Percentiles rank a stretch among this genome's conserved stretches.
These are phyloP conservation scores for Papilio elwesi DNA, from an alignment of 2,888 invertebrate genomes.

Conservation along the genomic window DNA sequence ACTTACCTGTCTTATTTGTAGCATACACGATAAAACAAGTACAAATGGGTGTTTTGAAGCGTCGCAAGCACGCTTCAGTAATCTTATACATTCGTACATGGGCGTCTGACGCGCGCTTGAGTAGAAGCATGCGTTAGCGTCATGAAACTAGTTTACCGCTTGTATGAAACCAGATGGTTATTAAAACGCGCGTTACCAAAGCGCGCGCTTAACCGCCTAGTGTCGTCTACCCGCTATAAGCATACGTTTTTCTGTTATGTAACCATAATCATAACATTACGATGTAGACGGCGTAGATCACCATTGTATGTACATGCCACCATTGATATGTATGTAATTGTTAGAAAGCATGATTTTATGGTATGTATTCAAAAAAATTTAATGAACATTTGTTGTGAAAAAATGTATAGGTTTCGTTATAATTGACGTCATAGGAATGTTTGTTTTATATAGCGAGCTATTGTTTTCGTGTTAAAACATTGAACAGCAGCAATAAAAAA, in stretches of 20 bases:
- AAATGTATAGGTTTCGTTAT: not conserved
- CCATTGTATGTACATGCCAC: not conserved
- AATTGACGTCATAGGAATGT: not conserved
- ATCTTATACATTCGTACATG: too few relatives aligned
- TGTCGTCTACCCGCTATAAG: too few relatives aligned
- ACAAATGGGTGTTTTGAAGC: too few relatives aligned
- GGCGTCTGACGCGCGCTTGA: too few relatives aligned
- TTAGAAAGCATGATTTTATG: not conserved
- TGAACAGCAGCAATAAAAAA: too few relatives aligned
- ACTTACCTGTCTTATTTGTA: too few relatives aligned
- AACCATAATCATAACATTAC: not conserved
- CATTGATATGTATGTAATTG: not conserved
- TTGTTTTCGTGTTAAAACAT: too few relatives aligned
- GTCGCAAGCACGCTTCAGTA: too few relatives aligned
- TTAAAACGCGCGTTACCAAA: not conserved
- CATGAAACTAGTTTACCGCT: not conserved
- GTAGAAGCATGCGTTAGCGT: too few relatives aligned
- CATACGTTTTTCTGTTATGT: constrained; percentile 1
- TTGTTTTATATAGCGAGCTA: not conserved
- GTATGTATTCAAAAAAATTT: not conserved
- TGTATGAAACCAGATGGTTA: constrained; percentile 8
- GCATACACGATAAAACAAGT: too few relatives aligned
- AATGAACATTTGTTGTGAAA: not conserved
- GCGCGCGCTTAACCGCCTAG: too few relatives aligned
- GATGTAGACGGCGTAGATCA: not conserved